Conservation (phyloP, 2,888 invertebrate genomes). For the Hypomecis punctinalis region DNA sequence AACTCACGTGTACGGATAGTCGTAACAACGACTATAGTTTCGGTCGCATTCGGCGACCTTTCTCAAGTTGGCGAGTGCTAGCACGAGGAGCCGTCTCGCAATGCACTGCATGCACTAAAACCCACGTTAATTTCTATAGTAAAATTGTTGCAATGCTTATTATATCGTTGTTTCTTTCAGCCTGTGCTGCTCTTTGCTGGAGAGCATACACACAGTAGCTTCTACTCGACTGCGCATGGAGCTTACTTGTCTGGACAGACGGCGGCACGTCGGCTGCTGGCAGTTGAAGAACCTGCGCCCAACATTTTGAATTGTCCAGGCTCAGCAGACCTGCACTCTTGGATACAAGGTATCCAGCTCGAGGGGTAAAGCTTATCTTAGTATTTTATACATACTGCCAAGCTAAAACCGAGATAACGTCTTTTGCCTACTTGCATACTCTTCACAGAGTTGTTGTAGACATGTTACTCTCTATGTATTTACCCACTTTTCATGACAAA, state of each 20-base stretch:
- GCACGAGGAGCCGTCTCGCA: too few species aligned
- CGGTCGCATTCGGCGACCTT: too few species aligned
- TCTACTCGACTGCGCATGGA: slow-evolving; percentile 98
- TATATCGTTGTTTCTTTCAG: slow-evolving; percentile 76
- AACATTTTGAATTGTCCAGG: slow-evolving; percentile 90
- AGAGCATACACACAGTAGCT: slow-evolving; percentile 97
- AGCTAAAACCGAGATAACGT: slow-evolving; percentile 13
- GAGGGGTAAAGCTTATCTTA: slow-evolving; percentile 70
- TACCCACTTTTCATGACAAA: slow-evolving; percentile 44
- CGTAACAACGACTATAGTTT: too few species aligned
- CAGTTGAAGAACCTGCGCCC: slow-evolving; percentile 86
- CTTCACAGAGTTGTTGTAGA: background rate
- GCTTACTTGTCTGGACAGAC: slow-evolving; percentile 95
- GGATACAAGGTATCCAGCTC: slow-evolving; percentile 94
- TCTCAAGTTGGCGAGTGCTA: too few species aligned
- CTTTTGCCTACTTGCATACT: slow-evolving; percentile 4
- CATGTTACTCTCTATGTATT: slow-evolving; percentile 14
- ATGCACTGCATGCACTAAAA: too few species aligned
- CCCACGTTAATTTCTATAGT: too few species aligned
- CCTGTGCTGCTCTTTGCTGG: slow-evolving; percentile 95
- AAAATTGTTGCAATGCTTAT: background rate
- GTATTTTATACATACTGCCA: slow-evolving; percentile 13
- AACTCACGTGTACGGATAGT: too few species aligned
- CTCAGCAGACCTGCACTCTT: slow-evolving; percentile 92
- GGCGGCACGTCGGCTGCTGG: slow-evolving; percentile 90